Evolutionary conservation across 2,113 vertebrate genomes (phyloP), one percentile per base, ranked within the genome.

Genomic region (Alligator mississippiensis): DNA sequence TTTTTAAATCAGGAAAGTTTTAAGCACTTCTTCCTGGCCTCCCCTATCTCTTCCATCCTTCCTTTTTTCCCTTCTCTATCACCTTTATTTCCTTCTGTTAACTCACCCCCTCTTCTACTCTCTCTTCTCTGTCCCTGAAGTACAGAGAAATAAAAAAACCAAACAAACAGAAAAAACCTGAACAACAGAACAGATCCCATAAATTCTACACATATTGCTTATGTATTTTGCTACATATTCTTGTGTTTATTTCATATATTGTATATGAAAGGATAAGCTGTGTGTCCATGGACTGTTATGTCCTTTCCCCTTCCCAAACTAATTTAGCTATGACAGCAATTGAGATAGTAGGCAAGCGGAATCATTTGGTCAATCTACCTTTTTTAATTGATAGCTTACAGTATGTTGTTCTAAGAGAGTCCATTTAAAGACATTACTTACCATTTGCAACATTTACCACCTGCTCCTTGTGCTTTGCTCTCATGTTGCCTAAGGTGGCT

Each of bases 351-450:
- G 34, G 72, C 92, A 63, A 91, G 59, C 78, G 89, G 22, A 55
- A 95, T 90, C 25, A 75, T 64, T 82, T 88, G 88, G 91, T 90
- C 84, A 96, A 84, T 78, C 83, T 88, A 88, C 72, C 19, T 91
- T 85, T 79, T 91, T 94, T 92, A 94, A 94, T 92, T 85, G 85
- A 91, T 83, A 88, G 90, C 77, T 96, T 81, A 89, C 60, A 92
- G 54, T 12, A 38, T 82, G 75, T 80, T 80, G 77, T 86, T 90
- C 72, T 64, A 91, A 88, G 87, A 75, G 66, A 54, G 61, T 28
- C 76, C 84, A 89, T 78, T 91, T 75, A 72, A 91, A 94, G 95
- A 77, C 24, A 81, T 83, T 74, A 81, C 30, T 84, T 84, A 38
- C 3, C 38, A 91, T 86, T 87, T 94, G 80, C 54, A 85, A 21